Evolutionary conservation across 1,140 invertebrate genomes (phyloP).

Genomic region (Macrotrachela quadricornifera): DNA sequence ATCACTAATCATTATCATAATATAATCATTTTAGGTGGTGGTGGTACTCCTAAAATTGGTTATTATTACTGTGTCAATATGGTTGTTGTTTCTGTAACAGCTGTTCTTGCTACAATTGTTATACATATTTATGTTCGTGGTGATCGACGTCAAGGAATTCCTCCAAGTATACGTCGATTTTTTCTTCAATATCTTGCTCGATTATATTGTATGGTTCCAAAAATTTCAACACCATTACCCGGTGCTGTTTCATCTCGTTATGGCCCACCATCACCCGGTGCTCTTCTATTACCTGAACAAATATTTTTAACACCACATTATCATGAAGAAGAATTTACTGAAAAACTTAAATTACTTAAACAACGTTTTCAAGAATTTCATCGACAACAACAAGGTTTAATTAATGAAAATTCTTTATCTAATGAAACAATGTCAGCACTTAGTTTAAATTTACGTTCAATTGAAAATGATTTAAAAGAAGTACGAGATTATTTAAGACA

Average conservation of each 20-base stretch:
- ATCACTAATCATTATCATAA: too few relatives aligned
- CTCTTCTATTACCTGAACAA: too few relatives aligned
- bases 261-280: too few relatives aligned
- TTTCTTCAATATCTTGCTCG: constrained; percentile 5
- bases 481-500: constrained; percentile 7
- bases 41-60: constrained; percentile 9
- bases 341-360: background rate
- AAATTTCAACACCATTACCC: too few relatives aligned
- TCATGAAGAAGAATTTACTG: too few relatives aligned
- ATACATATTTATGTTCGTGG: constrained; percentile 29
- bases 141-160: constrained; percentile 4
- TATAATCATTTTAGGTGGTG: too few relatives aligned
- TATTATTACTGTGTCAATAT: constrained; percentile 32
- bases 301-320: too few relatives aligned
- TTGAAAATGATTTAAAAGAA: constrained; percentile 9
- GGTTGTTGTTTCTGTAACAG: constrained; percentile 29
- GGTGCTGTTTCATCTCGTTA: too few relatives aligned
- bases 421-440: background rate
- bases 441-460: background rate
- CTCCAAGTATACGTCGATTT: background rate
- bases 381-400: background rate
- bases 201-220: constrained; percentile 6
- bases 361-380: constrained; percentile 3
- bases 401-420: too few relatives aligned
- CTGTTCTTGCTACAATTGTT: constrained; percentile 26